A percentile compares a stretch with the other conserved stretches of the same genome.
phyloP scores from a whole-genome alignment of 1,140 invertebrate species.

The Berghia stephanieae region DNA sequence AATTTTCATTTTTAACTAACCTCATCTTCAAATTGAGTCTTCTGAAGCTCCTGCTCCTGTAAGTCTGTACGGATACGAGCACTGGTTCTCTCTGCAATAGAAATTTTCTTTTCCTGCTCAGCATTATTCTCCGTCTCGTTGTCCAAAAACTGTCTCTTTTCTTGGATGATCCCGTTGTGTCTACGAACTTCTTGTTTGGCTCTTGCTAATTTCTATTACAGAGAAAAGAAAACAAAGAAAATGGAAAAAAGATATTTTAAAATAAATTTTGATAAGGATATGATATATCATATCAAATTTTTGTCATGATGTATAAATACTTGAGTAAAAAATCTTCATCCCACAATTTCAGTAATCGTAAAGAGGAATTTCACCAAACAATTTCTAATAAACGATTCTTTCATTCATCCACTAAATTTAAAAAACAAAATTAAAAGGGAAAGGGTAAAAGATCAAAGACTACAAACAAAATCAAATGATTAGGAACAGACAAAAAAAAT shows the following conservation, averaged over 20 bases:
- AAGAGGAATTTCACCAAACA: no score
- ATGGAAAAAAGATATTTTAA: no score
- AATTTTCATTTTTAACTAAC: no score
- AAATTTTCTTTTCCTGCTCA: constrained; percentile 63
- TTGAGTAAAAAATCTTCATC: no score
- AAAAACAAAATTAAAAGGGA: background rate
- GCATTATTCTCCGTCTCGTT: constrained; percentile 62
- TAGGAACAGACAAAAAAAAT: no score
- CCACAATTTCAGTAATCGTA: no score
- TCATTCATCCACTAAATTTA: background rate
- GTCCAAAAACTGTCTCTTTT: constrained; percentile 63
- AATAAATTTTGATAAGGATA: background rate
- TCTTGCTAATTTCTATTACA: constrained; percentile 54
- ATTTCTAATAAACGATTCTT: background rate
- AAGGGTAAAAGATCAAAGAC: background rate
- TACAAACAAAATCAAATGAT: background rate
- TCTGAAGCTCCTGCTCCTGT: constrained; percentile 57
- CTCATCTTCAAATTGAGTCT: constrained; percentile 61
- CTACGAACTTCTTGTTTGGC: constrained; percentile 58
- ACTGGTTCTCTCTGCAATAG: constrained; percentile 54
- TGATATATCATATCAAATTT: background rate
- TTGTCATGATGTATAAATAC: no score
- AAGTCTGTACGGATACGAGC: constrained; percentile 54
- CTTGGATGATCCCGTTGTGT: constrained; percentile 58
- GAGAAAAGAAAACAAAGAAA: no score